These are phyloP conservation scores for Takifugu flavidus DNA, from an alignment of 2,113 vertebrate genomes.

Conservation along the genomic window DNA sequence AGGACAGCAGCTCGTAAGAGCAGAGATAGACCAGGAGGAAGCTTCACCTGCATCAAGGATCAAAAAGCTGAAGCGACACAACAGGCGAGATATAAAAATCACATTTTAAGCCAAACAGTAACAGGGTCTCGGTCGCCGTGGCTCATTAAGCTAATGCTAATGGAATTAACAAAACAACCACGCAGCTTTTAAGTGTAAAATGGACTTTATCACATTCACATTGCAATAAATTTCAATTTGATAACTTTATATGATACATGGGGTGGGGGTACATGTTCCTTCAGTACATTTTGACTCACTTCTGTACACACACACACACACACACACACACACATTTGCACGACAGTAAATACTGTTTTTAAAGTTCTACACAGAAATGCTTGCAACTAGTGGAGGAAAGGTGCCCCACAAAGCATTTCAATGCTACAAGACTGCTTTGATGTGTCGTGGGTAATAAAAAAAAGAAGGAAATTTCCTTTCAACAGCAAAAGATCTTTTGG, in stretches of 20 bases:
- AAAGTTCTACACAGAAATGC: slow-evolving; percentile 42
- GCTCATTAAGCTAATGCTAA: too few relatives aligned
- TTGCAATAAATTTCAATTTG: slow-evolving; percentile 73
- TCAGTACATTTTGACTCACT: slow-evolving; percentile 66
- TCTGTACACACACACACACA: slow-evolving; percentile 47
- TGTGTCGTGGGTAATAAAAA: background rate
- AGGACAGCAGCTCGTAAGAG: too few relatives aligned
- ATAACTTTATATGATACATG: slow-evolving; percentile 71
- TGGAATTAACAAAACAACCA: too few relatives aligned
- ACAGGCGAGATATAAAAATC: background rate
- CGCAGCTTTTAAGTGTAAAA: slow-evolving; percentile 55
- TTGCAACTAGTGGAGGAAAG: slow-evolving; percentile 19
- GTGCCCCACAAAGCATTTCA: background rate
- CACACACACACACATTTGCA: slow-evolving; percentile 45
- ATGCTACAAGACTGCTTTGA: slow-evolving; percentile 3
- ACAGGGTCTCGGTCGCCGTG: too few relatives aligned
- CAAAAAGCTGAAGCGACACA: background rate
- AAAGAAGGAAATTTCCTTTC: background rate
- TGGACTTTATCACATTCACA: slow-evolving; percentile 75
- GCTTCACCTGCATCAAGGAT: background rate
- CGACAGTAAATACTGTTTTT: slow-evolving; percentile 69
- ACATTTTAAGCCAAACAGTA: too few relatives aligned
- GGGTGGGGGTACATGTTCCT: slow-evolving; percentile 59
- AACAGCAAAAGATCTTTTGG: background rate
- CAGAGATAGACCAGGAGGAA: too few relatives aligned